Percentiles rank a stretch among this genome's conserved stretches.
These are phyloP conservation scores for Eptesicus fuscus DNA, from an alignment of 2,113 vertebrate species.

Conservation along the genomic window DNA sequence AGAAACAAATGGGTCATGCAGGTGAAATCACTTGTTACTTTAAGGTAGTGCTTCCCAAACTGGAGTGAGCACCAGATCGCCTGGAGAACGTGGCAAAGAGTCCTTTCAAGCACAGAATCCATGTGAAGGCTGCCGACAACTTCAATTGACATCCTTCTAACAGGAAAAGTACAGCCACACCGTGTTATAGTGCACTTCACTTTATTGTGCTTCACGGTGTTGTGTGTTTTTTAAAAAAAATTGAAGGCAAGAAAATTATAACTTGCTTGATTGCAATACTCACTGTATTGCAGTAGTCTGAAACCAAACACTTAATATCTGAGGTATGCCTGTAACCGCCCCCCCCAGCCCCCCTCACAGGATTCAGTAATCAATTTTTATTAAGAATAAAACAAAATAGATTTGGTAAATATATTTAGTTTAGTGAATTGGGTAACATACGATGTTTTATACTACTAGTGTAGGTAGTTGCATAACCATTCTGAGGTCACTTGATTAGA, in stretches of 20 bases:
- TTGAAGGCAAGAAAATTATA: neutral
- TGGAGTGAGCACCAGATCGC: neutral
- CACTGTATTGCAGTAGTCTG: neutral
- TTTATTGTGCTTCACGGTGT: neutral
- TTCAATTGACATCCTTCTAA: neutral
- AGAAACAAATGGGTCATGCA: neutral
- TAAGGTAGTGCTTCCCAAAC: neutral
- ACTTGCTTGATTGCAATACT: neutral
- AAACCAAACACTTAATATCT: neutral
- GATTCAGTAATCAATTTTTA: neutral
- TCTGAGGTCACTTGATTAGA: neutral
- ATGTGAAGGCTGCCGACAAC: fast-evolving
- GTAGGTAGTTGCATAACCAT: neutral
- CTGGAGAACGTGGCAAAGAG: neutral
- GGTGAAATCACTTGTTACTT: neutral
- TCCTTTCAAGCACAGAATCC: neutral
- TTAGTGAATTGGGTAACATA: neutral
- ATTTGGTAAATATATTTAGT: neutral
- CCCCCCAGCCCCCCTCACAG: fast-evolving
- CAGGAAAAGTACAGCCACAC: neutral
- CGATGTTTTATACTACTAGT: neutral
- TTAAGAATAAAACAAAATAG: neutral
- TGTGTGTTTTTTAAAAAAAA: neutral
- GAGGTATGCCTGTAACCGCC: neutral
- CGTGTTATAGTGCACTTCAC: neutral